Conservation (phyloP, 2,797 vertebrate species). For the Taeniopygia guttata region DNA sequence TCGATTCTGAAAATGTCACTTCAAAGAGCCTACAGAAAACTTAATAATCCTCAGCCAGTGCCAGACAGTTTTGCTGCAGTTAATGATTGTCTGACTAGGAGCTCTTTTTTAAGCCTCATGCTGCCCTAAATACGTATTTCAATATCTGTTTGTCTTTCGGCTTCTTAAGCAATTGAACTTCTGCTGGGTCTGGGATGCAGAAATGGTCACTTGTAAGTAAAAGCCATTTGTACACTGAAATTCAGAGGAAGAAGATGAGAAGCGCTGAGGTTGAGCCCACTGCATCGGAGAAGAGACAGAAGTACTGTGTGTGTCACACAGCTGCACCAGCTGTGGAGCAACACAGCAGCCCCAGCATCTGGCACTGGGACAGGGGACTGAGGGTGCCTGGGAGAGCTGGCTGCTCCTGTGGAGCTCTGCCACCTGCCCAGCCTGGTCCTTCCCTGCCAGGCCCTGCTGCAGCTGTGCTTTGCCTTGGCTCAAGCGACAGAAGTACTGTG, state of each 20-base stretch:
- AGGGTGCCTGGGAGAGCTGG: background rate
- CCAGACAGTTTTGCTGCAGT: slow-evolving; percentile 8
- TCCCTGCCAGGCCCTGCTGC: background rate
- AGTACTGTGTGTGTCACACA: rapidly evolving
- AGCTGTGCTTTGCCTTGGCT: background rate
- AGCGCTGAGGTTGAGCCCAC: background rate
- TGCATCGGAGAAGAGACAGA: background rate
- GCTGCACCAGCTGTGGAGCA: rapidly evolving
- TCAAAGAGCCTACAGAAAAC: slow-evolving; percentile 28
- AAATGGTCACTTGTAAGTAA: background rate
- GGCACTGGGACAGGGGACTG: background rate
- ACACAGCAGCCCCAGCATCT: rapidly evolving
- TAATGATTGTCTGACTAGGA: background rate
- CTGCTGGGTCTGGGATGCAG: background rate
- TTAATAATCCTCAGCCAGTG: slow-evolving; percentile 40
- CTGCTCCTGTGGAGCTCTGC: background rate
- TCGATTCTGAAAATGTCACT: slow-evolving; percentile 36
- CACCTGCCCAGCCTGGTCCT: background rate
- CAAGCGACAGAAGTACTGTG: rapidly evolving
- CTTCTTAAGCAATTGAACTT: background rate
- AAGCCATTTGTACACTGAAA: background rate
- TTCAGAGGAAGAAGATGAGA: background rate
- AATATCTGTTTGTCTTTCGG: background rate
- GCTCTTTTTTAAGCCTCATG: background rate
- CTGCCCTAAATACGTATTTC: background rate